Percentiles rank a stretch among this genome's conserved stretches.
Evolutionary conservation across 1,140 invertebrate species (phyloP).

Genomic region (Polypedilum pembai): DNA sequence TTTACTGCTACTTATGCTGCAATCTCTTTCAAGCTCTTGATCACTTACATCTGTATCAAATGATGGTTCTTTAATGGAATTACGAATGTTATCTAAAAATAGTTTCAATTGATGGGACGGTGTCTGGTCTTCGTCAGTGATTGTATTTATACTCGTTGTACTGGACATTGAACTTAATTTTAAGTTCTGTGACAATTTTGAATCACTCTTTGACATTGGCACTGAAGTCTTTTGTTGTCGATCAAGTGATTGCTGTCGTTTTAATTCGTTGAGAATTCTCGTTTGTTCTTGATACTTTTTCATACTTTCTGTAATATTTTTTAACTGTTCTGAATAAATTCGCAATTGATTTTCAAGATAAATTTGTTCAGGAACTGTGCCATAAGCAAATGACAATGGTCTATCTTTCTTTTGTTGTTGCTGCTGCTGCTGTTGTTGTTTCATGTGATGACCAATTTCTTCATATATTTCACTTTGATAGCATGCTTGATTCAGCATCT

Average conservation of each 20-base stretch:
- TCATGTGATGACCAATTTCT: neutral
- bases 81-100: conserved; percentile 42
- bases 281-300: conserved; percentile 43
- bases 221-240: conserved; percentile 34
- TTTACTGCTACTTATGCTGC: conserved; percentile 34
- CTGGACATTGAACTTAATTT: neutral
- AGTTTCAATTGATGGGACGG: conserved; percentile 40
- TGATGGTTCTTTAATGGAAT: conserved; percentile 36
- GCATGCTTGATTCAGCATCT: conserved; percentile 20
- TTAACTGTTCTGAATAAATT: conserved; percentile 41
- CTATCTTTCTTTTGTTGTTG: conserved; percentile 31
- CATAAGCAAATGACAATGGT: conserved; percentile 40
- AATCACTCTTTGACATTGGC: conserved; percentile 26
- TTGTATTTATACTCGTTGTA: conserved; percentile 8
- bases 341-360: conserved; percentile 42
- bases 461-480: conserved; percentile 26
- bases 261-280: conserved; percentile 40
- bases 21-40: conserved; percentile 34
- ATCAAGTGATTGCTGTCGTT: conserved; percentile 40
- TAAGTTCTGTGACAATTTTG: neutral
- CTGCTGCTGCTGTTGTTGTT: neutral
- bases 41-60: conserved; percentile 10
- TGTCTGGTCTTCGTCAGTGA: conserved; percentile 36
- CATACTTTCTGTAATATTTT: conserved; percentile 42
- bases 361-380: conserved; percentile 38